These are phyloP conservation scores for Cetoscarus ocellatus DNA, from an alignment of 2,797 vertebrate genomes.

Conservation along the genomic window DNA sequence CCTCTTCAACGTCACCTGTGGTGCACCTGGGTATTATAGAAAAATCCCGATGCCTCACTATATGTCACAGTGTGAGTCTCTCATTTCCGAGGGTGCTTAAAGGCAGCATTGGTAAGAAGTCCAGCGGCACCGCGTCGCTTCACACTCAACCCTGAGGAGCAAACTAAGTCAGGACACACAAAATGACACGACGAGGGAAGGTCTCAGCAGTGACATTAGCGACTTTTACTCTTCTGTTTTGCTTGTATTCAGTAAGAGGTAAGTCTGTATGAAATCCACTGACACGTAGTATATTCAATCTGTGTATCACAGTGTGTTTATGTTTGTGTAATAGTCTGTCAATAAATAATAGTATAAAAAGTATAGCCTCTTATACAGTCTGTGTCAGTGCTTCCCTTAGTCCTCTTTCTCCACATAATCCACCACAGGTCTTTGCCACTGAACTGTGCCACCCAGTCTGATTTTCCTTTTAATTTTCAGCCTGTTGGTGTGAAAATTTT, in stretches of 20 bases:
- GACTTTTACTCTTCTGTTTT: constrained; percentile 48
- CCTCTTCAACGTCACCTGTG: constrained; percentile 51
- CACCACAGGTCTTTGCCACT: neutral
- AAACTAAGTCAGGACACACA: constrained; percentile 20
- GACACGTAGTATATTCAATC: constrained; percentile 7
- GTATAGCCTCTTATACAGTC: neutral
- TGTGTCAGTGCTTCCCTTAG: neutral
- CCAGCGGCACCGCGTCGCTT: constrained; percentile 13
- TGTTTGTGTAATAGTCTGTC: neutral
- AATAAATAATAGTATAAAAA: neutral
- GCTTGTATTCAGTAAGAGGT: constrained; percentile 71
- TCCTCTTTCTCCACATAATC: neutral
- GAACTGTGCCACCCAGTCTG: constrained; percentile 1
- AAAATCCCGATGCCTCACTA: constrained; percentile 28
- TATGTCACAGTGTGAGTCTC: neutral
- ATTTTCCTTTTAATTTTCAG: constrained; percentile 13
- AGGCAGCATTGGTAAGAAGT: constrained; percentile 35
- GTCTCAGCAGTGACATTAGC: constrained; percentile 23
- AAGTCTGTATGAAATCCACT: constrained; percentile 36
- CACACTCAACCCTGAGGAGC: constrained; percentile 15
- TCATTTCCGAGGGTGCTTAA: constrained; percentile 55
- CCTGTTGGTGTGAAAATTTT: neutral
- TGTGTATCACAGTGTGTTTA: neutral
- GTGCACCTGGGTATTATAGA: constrained; percentile 39
- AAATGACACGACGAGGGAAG: constrained; percentile 69